Base-by-base conservation (phyloP, 2,888 invertebrate genomes). In the Pyrocoelia pectoralis region DNA sequence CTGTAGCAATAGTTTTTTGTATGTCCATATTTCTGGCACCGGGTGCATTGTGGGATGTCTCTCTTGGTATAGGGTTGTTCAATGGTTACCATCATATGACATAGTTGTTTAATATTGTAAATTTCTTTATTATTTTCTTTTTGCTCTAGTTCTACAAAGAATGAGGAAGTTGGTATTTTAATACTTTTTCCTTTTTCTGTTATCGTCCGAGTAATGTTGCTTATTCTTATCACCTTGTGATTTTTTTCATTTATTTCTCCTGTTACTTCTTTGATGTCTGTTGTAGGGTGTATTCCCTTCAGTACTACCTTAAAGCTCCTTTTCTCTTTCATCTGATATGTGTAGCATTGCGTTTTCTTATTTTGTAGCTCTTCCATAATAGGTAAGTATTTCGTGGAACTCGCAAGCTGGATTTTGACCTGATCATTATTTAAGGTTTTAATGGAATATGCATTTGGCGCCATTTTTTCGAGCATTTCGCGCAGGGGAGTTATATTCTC, bases 231-330 rank as follows among this genome's bases (percentile, higher is more conserved):
- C 13, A 15, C 13, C 9, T 43, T 43, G 13, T 43, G 41, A 13
- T 13, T 13, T 8, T 43, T 5, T 12, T 13, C 13, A 8, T 43
- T 12, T 13, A 15, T 46, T 46, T 46, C 18, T 15, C 6, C 17
- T 10, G 1, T 46, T 9, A 15, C 15, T 46, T 46, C 46, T 3
- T 46, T 46, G 17, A 17, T 17, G n/a, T 46, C 17, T 15, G 41
- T 43, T 3, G 41, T 12, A 8, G 14, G 2, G 8, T 43, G 41
- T 15, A 43, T 2, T 8, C 41, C 41, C 13, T 43, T 43, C 12
- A 43, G 13, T 43, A 56, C 46, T 17, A 56, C 48, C 15, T 56
- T 56, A n/a, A 56, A 56, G 48, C 56, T 56, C 14, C 33, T 55
- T 6, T 46, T 41, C 1, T 43, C 18, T 40, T 55, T 48, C 46